Percentiles rank a stretch among this genome's conserved stretches.
Evolutionary conservation across 2,113 vertebrate species (phyloP).

Genomic region (Heterotis niloticus): DNA sequence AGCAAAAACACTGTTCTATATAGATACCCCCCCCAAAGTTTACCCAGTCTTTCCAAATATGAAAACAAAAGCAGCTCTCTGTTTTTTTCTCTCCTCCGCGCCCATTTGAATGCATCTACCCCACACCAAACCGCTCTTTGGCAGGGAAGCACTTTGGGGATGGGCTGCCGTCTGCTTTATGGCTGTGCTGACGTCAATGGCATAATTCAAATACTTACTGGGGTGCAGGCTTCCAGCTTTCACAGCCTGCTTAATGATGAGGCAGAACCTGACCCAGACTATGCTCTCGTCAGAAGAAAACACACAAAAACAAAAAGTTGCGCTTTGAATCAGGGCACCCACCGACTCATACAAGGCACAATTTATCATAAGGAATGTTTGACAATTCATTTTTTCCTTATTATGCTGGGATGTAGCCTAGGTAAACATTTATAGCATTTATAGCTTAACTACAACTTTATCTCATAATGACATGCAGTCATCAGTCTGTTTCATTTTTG

Average conservation of each 20-base stretch:
- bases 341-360: background rate
- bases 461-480: too few species aligned
- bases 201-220: constrained; percentile 99
- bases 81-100: constrained; percentile 67
- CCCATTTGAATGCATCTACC: constrained; percentile 60
- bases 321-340: background rate
- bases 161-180: constrained; percentile 95
- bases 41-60: constrained; percentile 49
- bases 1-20: constrained; percentile 26
- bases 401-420: too few species aligned
- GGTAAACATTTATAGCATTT: too few species aligned
- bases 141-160: constrained; percentile 83
- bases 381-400: background rate
- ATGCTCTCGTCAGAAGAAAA: background rate
- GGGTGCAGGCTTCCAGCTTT: constrained; percentile 86
- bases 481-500: too few species aligned
- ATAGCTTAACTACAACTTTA: too few species aligned
- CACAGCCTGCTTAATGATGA: constrained; percentile 62
- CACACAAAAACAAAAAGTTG: background rate
- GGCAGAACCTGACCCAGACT: too few species aligned
- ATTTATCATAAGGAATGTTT: background rate
- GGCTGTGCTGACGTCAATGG: constrained; percentile 99
- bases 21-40: constrained; percentile 32
- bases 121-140: constrained; percentile 77
- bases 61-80: constrained; percentile 59